Conservation (phyloP, 53 echinoderm and acorn worm species). For the Patiria pectinifera region DNA sequence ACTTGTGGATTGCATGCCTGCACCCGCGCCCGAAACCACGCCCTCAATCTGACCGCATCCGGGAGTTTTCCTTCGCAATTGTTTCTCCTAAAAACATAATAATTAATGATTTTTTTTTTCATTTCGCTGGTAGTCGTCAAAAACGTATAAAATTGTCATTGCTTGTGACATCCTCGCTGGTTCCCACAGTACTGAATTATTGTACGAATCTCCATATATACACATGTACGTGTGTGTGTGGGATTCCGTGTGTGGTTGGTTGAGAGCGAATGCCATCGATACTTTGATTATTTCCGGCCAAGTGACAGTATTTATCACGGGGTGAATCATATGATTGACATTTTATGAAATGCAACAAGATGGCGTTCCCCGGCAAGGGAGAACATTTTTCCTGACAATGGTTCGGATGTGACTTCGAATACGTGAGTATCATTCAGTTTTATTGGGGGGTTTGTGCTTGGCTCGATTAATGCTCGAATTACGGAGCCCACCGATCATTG, state of each 20-base stretch:
- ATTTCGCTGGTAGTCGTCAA: conserved; percentile 51
- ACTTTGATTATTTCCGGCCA: conserved; percentile 51
- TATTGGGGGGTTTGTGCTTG: neutral
- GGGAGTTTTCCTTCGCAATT: neutral
- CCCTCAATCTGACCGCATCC: neutral
- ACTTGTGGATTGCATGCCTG: neutral
- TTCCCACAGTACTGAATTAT: conserved; percentile 16
- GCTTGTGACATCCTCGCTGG: conserved; percentile 51
- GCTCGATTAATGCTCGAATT: no score
- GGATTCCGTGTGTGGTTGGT: neutral
- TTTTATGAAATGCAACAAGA: conserved; percentile 35
- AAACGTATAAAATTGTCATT: neutral
- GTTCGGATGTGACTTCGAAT: neutral
- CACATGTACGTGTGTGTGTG: neutral
- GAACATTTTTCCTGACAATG: conserved; percentile 39
- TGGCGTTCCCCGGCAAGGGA: conserved; percentile 23
- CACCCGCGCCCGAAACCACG: neutral
- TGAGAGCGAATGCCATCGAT: neutral
- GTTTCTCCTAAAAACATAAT: neutral
- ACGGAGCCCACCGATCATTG: no score
- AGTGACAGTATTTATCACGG: conserved; percentile 30
- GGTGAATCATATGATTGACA: conserved; percentile 43
- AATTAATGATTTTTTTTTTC: neutral
- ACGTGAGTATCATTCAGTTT: conserved; percentile 34
- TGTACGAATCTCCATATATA: neutral